Base-by-base conservation (phyloP, 2,113 vertebrate species). In the Meleagris gallopavo region DNA sequence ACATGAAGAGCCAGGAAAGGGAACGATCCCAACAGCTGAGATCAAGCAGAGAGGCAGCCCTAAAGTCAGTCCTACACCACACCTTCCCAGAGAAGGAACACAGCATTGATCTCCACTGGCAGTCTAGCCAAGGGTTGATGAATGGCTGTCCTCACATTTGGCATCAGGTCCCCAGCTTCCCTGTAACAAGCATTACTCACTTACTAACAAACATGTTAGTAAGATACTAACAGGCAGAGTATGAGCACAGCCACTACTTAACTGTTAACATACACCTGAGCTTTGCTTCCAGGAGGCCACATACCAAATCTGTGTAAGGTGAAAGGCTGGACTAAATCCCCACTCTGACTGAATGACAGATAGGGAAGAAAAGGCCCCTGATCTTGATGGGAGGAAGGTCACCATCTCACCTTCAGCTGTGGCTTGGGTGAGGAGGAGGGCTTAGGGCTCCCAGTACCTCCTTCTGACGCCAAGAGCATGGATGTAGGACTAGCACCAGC, bases 321-420 rank as follows among this genome's bases (percentile, higher is more conserved):
- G 32, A 13, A 72, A 85, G 24, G 40, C 58, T 40, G 18, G 57
- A 36, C 9, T 65, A 43, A 61, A 48, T 61, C 19, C 14, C 40
- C 10, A 13, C 30, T 21, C 24, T 52, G 66, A 86, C 11, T 0
- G 0, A 64, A 25, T 12, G 46, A 69, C 4, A 27, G 46, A 45
- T 0, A 0, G 36, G 29, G 22, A 85, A 0, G 36, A 22, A 20
- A 85, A 86, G 8, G n/a, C 7, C 12, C 18, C 8, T 24, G 8
- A 52, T 73, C 8, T 38, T 27, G 8, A 76, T 40, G 60, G 21
- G 11, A 79, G 16, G 41, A 79, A 73, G 25, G 41, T 74, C 45
- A 91, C 79, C 88, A 70, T 27, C 96, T 87, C 94, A 98, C 98
- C 98, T 98, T 98, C 58, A 96, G 94, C 79, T 97, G 98, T 17